Percentiles rank a stretch among this genome's conserved stretches.
Evolutionary conservation across 2,888 invertebrate species (phyloP).

Genomic region (Orchesella flavescens): DNA sequence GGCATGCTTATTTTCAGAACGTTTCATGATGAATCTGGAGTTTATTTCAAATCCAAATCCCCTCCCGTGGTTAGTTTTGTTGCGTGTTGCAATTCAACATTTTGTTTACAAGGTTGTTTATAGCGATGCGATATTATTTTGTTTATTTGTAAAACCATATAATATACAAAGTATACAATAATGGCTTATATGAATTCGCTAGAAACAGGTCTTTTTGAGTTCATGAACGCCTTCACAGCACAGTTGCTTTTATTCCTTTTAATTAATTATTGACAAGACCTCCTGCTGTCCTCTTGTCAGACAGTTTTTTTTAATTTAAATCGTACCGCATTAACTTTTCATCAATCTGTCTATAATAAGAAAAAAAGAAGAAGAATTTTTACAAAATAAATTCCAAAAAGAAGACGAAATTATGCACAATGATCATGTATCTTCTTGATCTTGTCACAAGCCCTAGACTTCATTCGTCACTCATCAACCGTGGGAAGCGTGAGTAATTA

Average conservation of each 20-base stretch:
- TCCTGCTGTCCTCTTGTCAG: conserved; percentile 1
- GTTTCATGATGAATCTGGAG: too few relatives aligned
- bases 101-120: conserved; percentile 27
- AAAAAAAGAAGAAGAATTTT: too few relatives aligned
- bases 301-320: neutral
- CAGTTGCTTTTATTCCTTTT: too few relatives aligned
- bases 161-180: neutral
- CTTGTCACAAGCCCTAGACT: neutral
- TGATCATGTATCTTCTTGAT: neutral
- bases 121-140: neutral
- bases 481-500: too few relatives aligned
- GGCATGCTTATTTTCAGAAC: too few relatives aligned
- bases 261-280: conserved; percentile 36
- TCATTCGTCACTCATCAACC: neutral
- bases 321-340: too few relatives aligned
- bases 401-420: too few relatives aligned
- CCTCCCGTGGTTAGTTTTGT: conserved; percentile 26
- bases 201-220: too few relatives aligned
- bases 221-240: too few relatives aligned
- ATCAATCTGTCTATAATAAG: too few relatives aligned
- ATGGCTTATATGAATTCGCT: too few relatives aligned
- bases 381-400: too few relatives aligned
- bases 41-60: neutral
- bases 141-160: neutral
- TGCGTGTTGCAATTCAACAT: conserved; percentile 2